Percentiles rank a stretch among this genome's conserved stretches.
Conservation (phyloP, 2,888 invertebrate species). For the Alentia gelatinosa region DNA sequence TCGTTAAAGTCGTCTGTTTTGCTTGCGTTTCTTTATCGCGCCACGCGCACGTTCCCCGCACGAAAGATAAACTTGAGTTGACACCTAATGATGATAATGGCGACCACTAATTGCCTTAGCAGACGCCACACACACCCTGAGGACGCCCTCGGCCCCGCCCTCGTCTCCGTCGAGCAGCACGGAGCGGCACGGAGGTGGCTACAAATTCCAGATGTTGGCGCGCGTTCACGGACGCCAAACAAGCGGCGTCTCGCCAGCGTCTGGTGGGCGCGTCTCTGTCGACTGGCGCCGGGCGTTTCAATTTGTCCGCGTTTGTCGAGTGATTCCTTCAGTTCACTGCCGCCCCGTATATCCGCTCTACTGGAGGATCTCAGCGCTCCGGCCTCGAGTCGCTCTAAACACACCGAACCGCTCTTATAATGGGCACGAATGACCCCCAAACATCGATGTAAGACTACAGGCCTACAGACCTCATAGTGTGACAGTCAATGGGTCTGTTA, state of each 20-base stretch:
- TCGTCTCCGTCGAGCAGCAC: background rate
- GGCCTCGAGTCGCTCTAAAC: too few relatives aligned
- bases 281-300: too few relatives aligned
- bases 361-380: too few relatives aligned
- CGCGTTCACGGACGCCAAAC: background rate
- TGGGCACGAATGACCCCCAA: too few relatives aligned
- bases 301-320: too few relatives aligned
- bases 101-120: background rate
- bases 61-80: background rate
- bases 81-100: conserved; percentile 22
- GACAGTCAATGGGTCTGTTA: too few relatives aligned
- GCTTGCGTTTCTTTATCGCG: background rate
- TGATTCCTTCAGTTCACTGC: too few relatives aligned
- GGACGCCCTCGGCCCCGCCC: background rate
- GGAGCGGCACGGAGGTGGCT: background rate
- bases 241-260: background rate
- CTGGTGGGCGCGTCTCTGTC: too few relatives aligned
- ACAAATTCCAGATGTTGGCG: background rate
- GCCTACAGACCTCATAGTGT: too few relatives aligned
- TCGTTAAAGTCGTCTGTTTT: conserved; percentile 1
- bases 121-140: background rate
- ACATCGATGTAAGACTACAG: too few relatives aligned
- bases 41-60: background rate
- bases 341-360: too few relatives aligned
- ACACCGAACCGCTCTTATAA: too few relatives aligned